Base-by-base conservation (phyloP, 2,888 invertebrate genomes). In the Volucella zonaria region DNA sequence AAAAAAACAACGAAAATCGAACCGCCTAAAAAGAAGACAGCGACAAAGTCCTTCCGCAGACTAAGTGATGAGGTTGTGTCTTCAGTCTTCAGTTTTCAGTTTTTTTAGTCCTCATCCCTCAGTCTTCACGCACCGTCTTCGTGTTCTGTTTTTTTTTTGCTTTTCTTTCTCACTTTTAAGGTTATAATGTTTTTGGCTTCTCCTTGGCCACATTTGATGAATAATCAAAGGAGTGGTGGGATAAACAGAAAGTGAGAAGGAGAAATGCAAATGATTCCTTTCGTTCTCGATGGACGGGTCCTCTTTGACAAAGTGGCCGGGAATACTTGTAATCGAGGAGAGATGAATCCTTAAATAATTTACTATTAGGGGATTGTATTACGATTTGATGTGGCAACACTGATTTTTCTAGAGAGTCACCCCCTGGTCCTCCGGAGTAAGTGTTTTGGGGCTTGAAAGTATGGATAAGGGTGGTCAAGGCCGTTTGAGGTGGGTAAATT, bases 171-270 rank as follows among this genome's bases (percentile, higher is more conserved):
- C 12, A 11, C 49, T 23, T 23, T 58, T 75, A n/a, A 70, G 70
- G 70, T 70, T 68, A 70, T 70, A 77, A 77, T 77, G 62, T 56
- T 62, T 51, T 64, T 49, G 77, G 70, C 54, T 64, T 68, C 49
- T 70, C 68, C 43, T 77, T 77, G 77, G 77, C 77, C 77, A 77
- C 77, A 70, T 77, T 70, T 77, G 77, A 77, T 77, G 62, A 77
- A 77, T 70, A 77, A 77, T 77, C 64, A 77, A 77, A 77, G 66
- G 15, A 47, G 9, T n/a, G 18, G 42, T 12, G 4, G 0, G 40
- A 42, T 18, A 31, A 42, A 49, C 31, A 31, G 2, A 31, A 31
- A 31, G 31, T 31, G 31, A 31, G 52, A 14, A 3, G 14, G 15
- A 31, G n/a, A 23, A 31, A 67, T 59, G 31, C 67, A 59, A 67